A percentile compares a stretch with the other conserved stretches of the same genome.
These are phyloP conservation scores for Hydriomena furcata DNA, from an alignment of 2,888 invertebrate genomes.

Conservation along the genomic window DNA sequence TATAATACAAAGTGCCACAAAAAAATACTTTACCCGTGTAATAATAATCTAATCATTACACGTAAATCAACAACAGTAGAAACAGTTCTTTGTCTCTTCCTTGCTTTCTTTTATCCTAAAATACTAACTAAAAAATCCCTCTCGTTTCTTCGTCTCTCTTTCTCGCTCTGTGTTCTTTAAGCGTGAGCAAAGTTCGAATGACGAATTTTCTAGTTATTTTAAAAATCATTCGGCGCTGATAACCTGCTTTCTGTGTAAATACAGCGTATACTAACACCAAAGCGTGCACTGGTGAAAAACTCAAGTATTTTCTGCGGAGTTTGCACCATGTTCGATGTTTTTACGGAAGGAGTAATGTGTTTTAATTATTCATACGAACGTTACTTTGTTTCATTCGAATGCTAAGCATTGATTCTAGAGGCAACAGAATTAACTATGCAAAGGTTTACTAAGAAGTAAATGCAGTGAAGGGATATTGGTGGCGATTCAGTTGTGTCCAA, in stretches of 20 bases:
- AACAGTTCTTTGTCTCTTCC: too few species aligned
- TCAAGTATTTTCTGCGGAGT: slow-evolving; percentile 27
- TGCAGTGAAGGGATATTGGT: background rate
- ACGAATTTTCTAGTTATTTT: too few species aligned
- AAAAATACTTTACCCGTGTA: too few species aligned
- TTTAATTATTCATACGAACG: slow-evolving; percentile 24
- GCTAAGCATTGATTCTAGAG: slow-evolving; percentile 20
- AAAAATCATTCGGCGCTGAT: background rate
- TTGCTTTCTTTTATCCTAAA: too few species aligned
- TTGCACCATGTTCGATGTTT: slow-evolving; percentile 27
- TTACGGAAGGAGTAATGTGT: slow-evolving; percentile 24
- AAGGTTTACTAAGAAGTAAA: background rate
- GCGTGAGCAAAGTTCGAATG: too few species aligned
- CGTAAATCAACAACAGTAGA: too few species aligned
- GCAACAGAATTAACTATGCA: background rate
- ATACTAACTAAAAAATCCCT: too few species aligned
- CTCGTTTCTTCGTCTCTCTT: too few species aligned
- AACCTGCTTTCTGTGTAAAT: slow-evolving; percentile 11
- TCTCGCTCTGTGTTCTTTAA: too few species aligned
- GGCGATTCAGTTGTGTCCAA: too few species aligned
- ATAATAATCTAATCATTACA: too few species aligned
- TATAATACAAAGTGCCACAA: too few species aligned
- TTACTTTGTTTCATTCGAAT: slow-evolving; percentile 21
- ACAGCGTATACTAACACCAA: slow-evolving; percentile 25
- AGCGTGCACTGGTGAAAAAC: slow-evolving; percentile 31